Evolutionary conservation across 2,113 vertebrate genomes (phyloP).

Genomic region (Oryzias melastigma): DNA sequence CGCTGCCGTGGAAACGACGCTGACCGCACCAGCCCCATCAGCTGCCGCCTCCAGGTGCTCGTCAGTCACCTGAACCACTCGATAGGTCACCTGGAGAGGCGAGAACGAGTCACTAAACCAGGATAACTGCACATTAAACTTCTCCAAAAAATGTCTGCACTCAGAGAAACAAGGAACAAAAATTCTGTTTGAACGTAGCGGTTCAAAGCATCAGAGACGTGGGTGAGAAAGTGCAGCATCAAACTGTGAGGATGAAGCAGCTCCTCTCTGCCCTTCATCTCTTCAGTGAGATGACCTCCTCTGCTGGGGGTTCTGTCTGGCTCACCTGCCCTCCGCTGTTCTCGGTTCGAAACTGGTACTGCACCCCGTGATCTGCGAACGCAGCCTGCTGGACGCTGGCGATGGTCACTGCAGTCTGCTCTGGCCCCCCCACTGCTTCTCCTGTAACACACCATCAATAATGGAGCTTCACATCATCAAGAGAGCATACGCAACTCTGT

Average conservation of each 20-base stretch:
- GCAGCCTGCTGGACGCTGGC: slow-evolving; percentile 85
- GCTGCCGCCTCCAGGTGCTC: slow-evolving; percentile 83
- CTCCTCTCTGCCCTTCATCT: no score
- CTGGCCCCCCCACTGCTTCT: slow-evolving; percentile 81
- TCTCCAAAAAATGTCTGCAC: no score
- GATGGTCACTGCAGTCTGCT: slow-evolving; percentile 87
- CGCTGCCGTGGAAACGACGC: slow-evolving; percentile 87
- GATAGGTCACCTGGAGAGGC: slow-evolving; percentile 86
- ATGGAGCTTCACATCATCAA: not conserved
- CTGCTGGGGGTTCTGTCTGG: not conserved
- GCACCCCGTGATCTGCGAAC: slow-evolving; percentile 89
- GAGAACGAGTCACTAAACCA: not conserved
- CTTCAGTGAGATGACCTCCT: no score
- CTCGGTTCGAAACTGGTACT: slow-evolving; percentile 94
- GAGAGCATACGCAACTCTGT: no score
- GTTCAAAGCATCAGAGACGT: no score
- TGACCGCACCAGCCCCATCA: slow-evolving; percentile 84
- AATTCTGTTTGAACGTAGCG: no score
- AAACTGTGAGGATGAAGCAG: no score
- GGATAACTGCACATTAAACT: no score
- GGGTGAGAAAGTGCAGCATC: no score
- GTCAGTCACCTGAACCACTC: slow-evolving; percentile 91
- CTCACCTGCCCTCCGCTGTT: slow-evolving; percentile 89
- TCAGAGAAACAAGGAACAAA: no score
- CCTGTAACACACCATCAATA: slow-evolving; percentile 60